Evolutionary conservation across 2,113 vertebrate genomes (phyloP).

Genomic region (Chlamydotis undulata): DNA sequence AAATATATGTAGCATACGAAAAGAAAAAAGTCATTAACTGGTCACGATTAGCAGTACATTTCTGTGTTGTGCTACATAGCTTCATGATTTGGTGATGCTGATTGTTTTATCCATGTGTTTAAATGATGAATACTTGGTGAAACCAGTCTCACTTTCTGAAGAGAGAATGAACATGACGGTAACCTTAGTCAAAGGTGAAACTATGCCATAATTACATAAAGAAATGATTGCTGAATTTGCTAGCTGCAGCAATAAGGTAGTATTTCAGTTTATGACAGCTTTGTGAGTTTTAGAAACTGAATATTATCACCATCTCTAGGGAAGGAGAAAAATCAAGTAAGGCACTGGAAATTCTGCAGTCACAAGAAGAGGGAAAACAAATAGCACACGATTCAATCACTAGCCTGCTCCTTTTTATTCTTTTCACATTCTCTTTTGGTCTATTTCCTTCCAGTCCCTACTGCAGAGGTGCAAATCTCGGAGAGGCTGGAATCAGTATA

Average conservation of each 20-base stretch:
- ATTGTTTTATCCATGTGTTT: not conserved
- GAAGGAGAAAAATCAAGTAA: not conserved
- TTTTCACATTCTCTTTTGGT: not conserved
- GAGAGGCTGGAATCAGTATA: not conserved
- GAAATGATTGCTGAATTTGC: not conserved
- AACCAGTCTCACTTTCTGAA: not conserved
- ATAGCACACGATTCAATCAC: not conserved
- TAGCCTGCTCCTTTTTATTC: not conserved
- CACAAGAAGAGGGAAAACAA: not conserved
- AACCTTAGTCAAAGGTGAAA: not conserved
- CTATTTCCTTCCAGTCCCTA: not conserved
- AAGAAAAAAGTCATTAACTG: not conserved
- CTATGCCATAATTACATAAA: not conserved
- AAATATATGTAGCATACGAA: not conserved
- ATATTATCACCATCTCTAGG: not conserved
- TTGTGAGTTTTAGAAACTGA: slow-evolving; percentile 14
- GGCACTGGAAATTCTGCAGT: not conserved
- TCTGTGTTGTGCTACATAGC: not conserved
- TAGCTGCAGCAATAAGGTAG: not conserved
- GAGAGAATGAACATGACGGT: not conserved
- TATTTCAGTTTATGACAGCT: not conserved
- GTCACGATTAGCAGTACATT: not conserved
- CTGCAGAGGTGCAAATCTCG: not conserved
- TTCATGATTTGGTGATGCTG: not conserved
- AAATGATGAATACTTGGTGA: not conserved